Evolutionary conservation across 2,888 invertebrate genomes (phyloP).

Genomic region (Stenichneumon culpator): DNA sequence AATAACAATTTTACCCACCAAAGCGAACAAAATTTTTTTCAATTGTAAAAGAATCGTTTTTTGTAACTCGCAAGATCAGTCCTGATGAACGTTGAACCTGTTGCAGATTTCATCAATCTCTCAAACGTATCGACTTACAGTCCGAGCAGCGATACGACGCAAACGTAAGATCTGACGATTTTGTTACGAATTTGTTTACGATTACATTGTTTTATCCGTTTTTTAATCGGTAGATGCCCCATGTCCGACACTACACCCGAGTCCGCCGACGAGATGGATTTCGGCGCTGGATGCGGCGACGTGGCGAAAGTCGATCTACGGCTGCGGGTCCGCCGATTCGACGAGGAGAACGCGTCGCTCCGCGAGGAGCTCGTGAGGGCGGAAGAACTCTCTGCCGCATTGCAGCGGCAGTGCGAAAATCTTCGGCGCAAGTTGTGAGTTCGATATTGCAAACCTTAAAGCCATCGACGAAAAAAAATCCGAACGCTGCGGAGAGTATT

Average conservation of each 20-base stretch:
- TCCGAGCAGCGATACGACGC: conserved; percentile 64
- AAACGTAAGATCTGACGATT: conserved; percentile 57
- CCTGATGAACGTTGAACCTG: conserved; percentile 5
- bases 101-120: conserved; percentile 59
- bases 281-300: conserved; percentile 51
- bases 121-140: conserved; percentile 65
- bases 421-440: conserved; percentile 67
- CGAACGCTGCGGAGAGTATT: too few relatives aligned
- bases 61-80: background rate
- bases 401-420: conserved; percentile 64
- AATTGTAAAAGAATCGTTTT: background rate
- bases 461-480: background rate
- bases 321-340: conserved; percentile 71
- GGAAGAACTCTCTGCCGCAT: conserved; percentile 69
- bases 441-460: conserved; percentile 17
- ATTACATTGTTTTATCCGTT: background rate
- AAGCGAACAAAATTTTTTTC: background rate
- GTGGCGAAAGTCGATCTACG: conserved; percentile 69
- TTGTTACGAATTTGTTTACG: background rate
- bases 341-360: conserved; percentile 72
- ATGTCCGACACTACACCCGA: conserved; percentile 64
- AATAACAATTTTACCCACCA: background rate
- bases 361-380: conserved; percentile 71
- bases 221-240: conserved; percentile 41
- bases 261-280: conserved; percentile 57